Conservation (phyloP, 1,140 invertebrate genomes). For the Sitobion miscanthi region DNA sequence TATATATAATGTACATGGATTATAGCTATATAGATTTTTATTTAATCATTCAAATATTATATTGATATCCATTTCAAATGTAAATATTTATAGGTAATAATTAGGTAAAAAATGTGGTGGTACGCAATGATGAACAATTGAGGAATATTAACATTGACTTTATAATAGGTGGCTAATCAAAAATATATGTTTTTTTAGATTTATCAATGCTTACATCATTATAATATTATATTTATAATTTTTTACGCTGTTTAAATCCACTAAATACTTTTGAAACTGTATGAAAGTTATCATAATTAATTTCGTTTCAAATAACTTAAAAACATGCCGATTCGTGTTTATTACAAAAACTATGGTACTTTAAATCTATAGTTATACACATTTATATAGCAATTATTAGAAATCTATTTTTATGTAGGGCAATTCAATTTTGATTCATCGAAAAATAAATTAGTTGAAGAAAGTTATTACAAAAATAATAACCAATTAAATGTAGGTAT, state of each 20-base stretch:
- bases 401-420: background rate
- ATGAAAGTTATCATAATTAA: background rate
- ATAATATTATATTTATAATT: background rate
- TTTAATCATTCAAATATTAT: no score
- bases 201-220: background rate
- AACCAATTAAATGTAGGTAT: background rate
- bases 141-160: no score
- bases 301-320: background rate
- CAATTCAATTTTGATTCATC: slow-evolving; percentile 12
- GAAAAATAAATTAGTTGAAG: background rate
- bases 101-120: no score
- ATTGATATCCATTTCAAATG: no score
- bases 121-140: no score
- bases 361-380: no score
- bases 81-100: no score
- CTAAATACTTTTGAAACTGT: background rate
- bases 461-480: background rate
- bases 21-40: no score
- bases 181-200: no score
- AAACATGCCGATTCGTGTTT: background rate
- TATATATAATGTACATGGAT: no score
- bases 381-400: background rate
- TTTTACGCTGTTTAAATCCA: background rate
- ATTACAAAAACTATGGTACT: background rate
- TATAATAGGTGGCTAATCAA: no score